phyloP scores from a whole-genome alignment of 2,113 vertebrate species.

The Pundamilia nyererei region DNA sequence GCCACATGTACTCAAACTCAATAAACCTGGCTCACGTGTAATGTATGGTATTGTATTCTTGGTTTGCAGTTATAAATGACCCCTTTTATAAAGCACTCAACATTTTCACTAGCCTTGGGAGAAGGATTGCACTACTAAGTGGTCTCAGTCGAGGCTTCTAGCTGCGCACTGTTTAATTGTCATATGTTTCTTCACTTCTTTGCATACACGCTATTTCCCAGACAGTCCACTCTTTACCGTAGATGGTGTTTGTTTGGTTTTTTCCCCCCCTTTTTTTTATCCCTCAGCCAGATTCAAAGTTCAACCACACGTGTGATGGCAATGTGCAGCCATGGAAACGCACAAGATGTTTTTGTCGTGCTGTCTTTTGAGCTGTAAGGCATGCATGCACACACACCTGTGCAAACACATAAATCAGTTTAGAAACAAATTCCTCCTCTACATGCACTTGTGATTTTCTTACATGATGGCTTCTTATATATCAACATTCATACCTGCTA shows the following conservation, averaged over 20 bases:
- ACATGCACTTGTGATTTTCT: background rate
- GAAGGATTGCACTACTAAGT: background rate
- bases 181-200: background rate
- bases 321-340: background rate
- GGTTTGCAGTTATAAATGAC: background rate
- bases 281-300: background rate
- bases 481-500: background rate
- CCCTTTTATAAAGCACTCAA: background rate
- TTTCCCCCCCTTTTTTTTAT: fast-evolving
- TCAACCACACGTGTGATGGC: slow-evolving; percentile 8
- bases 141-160: background rate
- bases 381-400: background rate
- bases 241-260: background rate
- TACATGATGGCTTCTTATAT: background rate
- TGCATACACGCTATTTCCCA: background rate
- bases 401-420: background rate
- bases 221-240: background rate
- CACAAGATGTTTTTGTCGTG: background rate
- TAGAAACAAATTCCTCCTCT: background rate
- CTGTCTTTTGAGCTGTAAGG: background rate
- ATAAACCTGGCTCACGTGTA: background rate
- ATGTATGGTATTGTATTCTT: background rate
- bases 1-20: background rate
- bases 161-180: background rate
- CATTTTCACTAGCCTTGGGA: background rate